phyloP scores from a whole-genome alignment of 2,888 invertebrate genomes.

The Sinhomidia bicolor region DNA sequence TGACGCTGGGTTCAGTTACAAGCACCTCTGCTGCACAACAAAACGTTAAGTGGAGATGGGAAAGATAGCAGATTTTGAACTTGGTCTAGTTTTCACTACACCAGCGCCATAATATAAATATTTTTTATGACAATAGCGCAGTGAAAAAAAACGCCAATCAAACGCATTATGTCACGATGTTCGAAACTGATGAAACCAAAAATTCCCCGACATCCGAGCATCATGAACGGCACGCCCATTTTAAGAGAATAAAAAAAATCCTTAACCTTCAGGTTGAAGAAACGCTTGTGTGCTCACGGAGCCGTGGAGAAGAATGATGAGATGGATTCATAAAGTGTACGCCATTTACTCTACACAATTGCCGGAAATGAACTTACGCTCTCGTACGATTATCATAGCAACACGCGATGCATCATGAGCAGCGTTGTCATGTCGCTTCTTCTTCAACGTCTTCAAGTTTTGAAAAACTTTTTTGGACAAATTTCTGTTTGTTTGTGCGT shows the following conservation, averaged over 20 bases:
- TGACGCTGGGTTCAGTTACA: too few species aligned
- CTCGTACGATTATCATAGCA: constrained; percentile 22
- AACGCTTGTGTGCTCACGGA: neutral
- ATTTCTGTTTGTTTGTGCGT: too few species aligned
- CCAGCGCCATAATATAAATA: too few species aligned
- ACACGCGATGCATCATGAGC: constrained; percentile 8
- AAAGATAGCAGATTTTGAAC: neutral
- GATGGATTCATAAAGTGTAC: neutral
- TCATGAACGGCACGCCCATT: neutral
- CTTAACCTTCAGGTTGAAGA: constrained; percentile 41
- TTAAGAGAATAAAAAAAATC: constrained; percentile 46
- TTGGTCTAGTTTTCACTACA: constrained; percentile 14
- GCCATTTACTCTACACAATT: constrained; percentile 18
- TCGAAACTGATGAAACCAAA: too few species aligned
- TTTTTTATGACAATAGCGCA: too few species aligned
- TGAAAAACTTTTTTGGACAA: too few species aligned
- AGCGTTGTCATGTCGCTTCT: too few species aligned
- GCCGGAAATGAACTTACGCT: constrained; percentile 53
- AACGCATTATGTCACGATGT: too few species aligned
- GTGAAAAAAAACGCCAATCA: too few species aligned
- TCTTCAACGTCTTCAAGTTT: too few species aligned
- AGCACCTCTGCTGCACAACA: too few species aligned
- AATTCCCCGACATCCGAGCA: neutral
- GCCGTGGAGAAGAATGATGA: constrained; percentile 7
- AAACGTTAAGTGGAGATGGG: neutral